Base-by-base conservation (phyloP, 2,797 vertebrate genomes). In the Novumbra hubbsi region DNA sequence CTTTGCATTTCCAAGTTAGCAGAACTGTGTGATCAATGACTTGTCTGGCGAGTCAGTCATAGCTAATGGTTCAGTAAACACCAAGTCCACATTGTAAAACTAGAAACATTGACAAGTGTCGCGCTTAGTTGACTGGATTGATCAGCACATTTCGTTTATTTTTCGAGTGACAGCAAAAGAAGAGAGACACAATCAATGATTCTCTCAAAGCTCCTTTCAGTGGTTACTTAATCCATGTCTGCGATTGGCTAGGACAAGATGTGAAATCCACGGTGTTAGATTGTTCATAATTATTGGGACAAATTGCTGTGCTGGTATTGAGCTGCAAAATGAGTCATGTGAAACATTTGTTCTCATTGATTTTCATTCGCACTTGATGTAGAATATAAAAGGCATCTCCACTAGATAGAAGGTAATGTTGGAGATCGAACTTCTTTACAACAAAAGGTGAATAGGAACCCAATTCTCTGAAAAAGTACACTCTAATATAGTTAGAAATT, bases 251-350 rank as follows among this genome's bases (percentile, higher is more conserved):
- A 1, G 78, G 57, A 62, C 87, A 81, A 89, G 82, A 84, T 55
- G 80, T 83, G 85, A 89, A 73, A 86, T 88, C 73, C 86, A 79
- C 92, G 89, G 92, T 89, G 91, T 88, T 85, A 83, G 91, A 95
- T 95, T 93, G 93, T 90, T 94, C 92, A 89, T 95, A 96, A 97
- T 96, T 95, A 94, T 94, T 95, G 93, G 81, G 87, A 91, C 81
- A 95, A 95, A 97, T 96, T 95, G 95, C 93, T 41, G 84, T 78
- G 76, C 88, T 93, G 91, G 84, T 93, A 95, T 94, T 87, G 94
- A 95, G 91, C 86, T 86, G 87, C 82, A 90, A 83, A 95, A 94
- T 90, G 90, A 94, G 89, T 93, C 82, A 82, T 88, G 88, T 93
- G 90, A 91, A 94, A 91, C 92, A 87, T 95, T 94, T 89, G 90